Evolutionary conservation across 2,888 invertebrate species (phyloP), one percentile per base, ranked within the genome.

Genomic region (Philereme transversata): DNA sequence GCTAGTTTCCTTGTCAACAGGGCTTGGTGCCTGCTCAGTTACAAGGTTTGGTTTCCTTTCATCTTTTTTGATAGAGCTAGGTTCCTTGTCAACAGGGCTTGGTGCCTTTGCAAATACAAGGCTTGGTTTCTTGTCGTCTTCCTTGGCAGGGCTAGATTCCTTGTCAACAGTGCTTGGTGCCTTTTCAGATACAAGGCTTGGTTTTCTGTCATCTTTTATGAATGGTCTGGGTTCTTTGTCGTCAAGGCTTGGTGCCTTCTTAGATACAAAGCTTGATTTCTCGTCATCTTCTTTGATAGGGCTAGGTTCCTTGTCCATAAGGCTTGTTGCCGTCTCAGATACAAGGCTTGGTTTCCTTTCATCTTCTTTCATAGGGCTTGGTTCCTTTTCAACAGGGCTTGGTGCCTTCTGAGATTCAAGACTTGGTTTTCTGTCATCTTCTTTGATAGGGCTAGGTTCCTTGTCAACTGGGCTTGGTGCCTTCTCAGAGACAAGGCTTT

Each of bases 361-460:
- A 22, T 22, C 22, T 22, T 22, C 4, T 59, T 69, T 4, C 54
- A 51, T 35, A 7, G 63, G 62, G 47, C 68, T 72, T 44, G 67
- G 35, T 10, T 36, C 61, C 36, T 71, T 68, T 4, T 58, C 62
- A 35, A 57, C 43, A 35, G 38, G 40, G 11, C 48, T 55, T 35
- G 33, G 9, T 5, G 36, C 43, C 6, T 52, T 51, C 1, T 51
- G 47, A 9, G 40, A 33, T 6, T 46, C 7, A 0, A 45, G 5
- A 36, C 50, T 57, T 41, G 36, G 7, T 35, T 50, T 45, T 6
- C 45, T 46, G 38, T 38, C 4, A 4, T 51, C 50, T 41, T 51
- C 40, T 1, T 41, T 22, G 11, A 38, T n/a, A n/a, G 49, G 49
- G 38, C 49, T 50, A 0, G 35, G 9, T 11, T 36, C 44, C 7